Evolutionary conservation across 2,113 vertebrate genomes (phyloP).

Genomic region (Brienomyrus longianalis): DNA sequence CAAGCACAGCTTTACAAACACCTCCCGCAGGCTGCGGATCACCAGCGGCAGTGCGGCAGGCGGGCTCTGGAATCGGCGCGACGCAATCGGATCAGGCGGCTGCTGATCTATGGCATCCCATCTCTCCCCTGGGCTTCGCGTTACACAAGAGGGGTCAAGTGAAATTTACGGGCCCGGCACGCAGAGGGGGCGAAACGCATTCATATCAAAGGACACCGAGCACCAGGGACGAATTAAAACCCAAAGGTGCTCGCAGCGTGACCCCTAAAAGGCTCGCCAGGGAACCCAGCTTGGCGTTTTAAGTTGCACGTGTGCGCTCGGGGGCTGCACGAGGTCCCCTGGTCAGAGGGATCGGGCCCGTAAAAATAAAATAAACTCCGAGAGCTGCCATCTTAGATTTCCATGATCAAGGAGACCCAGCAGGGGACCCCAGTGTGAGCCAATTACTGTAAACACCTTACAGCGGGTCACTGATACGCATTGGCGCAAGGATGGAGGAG

Average conservation of each 20-base stretch:
- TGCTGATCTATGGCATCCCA: slow-evolving; percentile 44
- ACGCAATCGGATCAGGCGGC: slow-evolving; percentile 1
- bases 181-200: slow-evolving; percentile 47
- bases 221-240: slow-evolving; percentile 32
- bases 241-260: slow-evolving; percentile 35
- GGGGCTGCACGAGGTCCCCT: not conserved
- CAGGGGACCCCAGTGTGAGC: not conserved
- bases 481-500: not conserved
- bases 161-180: slow-evolving; percentile 51
- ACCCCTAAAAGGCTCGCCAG: slow-evolving; percentile 37
- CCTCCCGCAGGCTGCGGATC: not conserved
- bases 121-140: slow-evolving; percentile 49
- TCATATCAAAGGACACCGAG: slow-evolving; percentile 51
- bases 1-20: not conserved
- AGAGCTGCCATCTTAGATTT: not conserved
- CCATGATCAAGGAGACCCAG: not conserved
- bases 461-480: not conserved
- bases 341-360: not conserved
- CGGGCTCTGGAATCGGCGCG: not conserved
- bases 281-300: slow-evolving; percentile 38
- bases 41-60: not conserved
- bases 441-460: not conserved
- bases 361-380: not conserved
- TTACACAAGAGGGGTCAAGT: slow-evolving; percentile 37
- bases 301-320: slow-evolving; percentile 32